Conservation (phyloP, 2,797 vertebrate species). For the Etheostoma perlongum region DNA sequence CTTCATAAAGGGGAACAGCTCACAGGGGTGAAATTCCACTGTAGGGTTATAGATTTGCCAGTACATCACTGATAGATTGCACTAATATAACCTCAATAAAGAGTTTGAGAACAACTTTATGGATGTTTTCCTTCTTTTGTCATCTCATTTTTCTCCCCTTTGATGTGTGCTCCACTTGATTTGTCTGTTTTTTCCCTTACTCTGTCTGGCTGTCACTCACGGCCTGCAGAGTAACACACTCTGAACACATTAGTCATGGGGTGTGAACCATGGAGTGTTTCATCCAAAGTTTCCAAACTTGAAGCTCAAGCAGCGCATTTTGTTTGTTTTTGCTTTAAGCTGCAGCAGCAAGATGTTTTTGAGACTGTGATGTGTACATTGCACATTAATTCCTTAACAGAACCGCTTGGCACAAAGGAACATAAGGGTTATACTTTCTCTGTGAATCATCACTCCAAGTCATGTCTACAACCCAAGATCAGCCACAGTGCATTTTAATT, state of each 20-base stretch:
- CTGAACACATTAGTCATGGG: slow-evolving; percentile 64
- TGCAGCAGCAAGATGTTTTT: slow-evolving; percentile 44
- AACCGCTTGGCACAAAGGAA: slow-evolving; percentile 42
- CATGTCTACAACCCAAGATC: slow-evolving; percentile 30
- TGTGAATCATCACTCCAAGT: slow-evolving; percentile 40
- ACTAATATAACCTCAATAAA: slow-evolving; percentile 99
- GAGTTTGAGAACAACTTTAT: slow-evolving; percentile 93
- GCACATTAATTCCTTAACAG: slow-evolving; percentile 68
- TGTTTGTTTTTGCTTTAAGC: slow-evolving; percentile 62
- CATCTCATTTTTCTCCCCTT: slow-evolving; percentile 74
- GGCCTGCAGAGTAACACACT: slow-evolving; percentile 38
- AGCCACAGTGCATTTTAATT: slow-evolving; percentile 27
- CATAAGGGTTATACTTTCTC: slow-evolving; percentile 23
- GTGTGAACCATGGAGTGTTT: slow-evolving; percentile 60
- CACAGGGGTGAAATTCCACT: slow-evolving; percentile 93
- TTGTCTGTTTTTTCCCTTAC: slow-evolving; percentile 65
- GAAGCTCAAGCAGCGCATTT: slow-evolving; percentile 63
- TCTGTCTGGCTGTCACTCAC: slow-evolving; percentile 73
- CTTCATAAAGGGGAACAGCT: slow-evolving; percentile 95
- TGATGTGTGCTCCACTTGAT: slow-evolving; percentile 74
- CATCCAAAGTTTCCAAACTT: slow-evolving; percentile 60
- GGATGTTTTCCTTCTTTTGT: slow-evolving; percentile 87
- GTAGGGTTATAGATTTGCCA: slow-evolving; percentile 97
- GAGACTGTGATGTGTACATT: slow-evolving; percentile 55
- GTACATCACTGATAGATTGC: slow-evolving; percentile 97